phyloP scores from a whole-genome alignment of 2,113 vertebrate species.

The Acrocephalus arundinaceus region DNA sequence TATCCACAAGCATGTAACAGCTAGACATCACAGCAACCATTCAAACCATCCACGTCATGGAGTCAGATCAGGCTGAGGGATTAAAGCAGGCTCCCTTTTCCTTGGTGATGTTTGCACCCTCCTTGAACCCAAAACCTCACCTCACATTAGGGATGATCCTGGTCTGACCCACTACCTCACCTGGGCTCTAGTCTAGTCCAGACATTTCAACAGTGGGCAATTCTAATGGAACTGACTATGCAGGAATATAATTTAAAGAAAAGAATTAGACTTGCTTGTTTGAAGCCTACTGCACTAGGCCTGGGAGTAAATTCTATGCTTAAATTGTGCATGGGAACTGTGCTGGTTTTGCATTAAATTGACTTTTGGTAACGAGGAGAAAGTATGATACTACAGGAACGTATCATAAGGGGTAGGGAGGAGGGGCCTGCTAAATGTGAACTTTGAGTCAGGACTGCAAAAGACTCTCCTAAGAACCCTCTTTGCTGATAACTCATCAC shows the following conservation, averaged over 20 bases:
- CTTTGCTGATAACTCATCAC: background rate
- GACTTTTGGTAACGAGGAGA: background rate
- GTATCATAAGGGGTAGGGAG: background rate
- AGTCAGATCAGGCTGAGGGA: background rate
- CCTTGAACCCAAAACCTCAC: background rate
- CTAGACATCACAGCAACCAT: background rate
- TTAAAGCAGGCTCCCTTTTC: background rate
- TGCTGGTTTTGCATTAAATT: background rate
- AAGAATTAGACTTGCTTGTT: background rate
- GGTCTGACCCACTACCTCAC: rapidly evolving
- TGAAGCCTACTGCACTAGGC: background rate
- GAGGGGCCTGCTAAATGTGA: background rate
- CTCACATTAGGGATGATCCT: background rate
- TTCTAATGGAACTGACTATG: background rate
- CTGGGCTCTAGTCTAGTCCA: background rate
- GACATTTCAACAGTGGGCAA: background rate
- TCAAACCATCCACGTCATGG: background rate
- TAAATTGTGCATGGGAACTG: background rate
- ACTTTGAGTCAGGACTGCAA: background rate
- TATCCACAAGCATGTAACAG: background rate
- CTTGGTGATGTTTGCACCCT: rapidly evolving
- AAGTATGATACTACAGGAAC: background rate
- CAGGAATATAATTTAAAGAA: background rate
- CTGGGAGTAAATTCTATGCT: background rate
- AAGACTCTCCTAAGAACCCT: background rate